These are phyloP conservation scores for Eumacrocentrus americanus DNA, from an alignment of 2,888 invertebrate species.

Conservation along the genomic window DNA sequence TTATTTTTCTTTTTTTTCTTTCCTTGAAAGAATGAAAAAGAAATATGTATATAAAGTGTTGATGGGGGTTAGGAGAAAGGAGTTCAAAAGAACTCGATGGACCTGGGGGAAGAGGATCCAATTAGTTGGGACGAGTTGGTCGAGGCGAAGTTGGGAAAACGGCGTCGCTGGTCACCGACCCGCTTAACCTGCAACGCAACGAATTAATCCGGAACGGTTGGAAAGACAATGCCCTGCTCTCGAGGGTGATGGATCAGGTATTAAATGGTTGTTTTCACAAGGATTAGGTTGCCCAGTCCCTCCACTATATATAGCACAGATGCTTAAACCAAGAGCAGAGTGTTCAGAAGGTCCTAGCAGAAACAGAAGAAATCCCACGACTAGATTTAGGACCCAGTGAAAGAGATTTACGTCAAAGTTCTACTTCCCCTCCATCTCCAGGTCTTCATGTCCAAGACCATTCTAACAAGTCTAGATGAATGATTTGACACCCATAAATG, in stretches of 20 bases:
- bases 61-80: neutral
- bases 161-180: conserved; percentile 14
- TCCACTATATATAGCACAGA: too few species aligned
- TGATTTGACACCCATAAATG: neutral
- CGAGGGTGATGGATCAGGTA: conserved; percentile 56
- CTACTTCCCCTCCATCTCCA: too few species aligned
- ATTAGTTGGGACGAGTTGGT: conserved; percentile 15
- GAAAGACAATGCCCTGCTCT: conserved; percentile 44
- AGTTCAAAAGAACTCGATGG: too few species aligned
- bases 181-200: conserved; percentile 18
- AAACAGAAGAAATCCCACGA: too few species aligned
- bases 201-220: conserved; percentile 32
- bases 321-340: too few species aligned
- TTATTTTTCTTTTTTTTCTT: too few species aligned
- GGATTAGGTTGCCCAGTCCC: too few species aligned
- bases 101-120: conserved; percentile 15
- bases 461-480: neutral
- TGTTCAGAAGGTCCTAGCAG: too few species aligned
- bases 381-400: too few species aligned
- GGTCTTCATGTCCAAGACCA: neutral
- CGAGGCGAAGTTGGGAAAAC: conserved; percentile 5
- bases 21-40: too few species aligned
- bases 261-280: conserved; percentile 58
- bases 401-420: too few species aligned
- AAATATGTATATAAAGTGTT: too few species aligned